Evolutionary conservation across 2,113 vertebrate genomes (phyloP).

Genomic region (Chionis minor): DNA sequence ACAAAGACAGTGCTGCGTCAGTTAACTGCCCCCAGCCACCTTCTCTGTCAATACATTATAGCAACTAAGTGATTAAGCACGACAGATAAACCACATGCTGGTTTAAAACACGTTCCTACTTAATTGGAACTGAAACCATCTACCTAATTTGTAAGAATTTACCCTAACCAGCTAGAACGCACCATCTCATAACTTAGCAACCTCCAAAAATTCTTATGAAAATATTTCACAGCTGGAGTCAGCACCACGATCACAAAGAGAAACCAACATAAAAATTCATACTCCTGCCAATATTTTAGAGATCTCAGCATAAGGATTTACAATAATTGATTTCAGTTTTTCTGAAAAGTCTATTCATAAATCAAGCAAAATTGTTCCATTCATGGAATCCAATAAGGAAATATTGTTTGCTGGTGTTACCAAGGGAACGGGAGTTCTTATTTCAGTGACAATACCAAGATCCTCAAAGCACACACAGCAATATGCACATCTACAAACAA

Average conservation of each 20-base stretch:
- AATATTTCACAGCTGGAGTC: background rate
- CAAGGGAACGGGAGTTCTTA: background rate
- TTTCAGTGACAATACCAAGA: background rate
- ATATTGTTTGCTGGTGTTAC: background rate
- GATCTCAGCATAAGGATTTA: background rate
- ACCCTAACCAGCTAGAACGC: background rate
- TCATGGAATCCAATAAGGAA: background rate
- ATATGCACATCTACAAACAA: background rate
- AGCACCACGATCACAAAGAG: background rate
- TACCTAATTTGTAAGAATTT: conserved; percentile 28
- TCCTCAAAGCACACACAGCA: background rate
- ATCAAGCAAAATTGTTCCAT: conserved; percentile 15
- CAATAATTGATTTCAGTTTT: conserved; percentile 30
- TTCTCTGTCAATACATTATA: background rate
- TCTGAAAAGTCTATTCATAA: conserved; percentile 30
- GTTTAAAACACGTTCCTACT: background rate
- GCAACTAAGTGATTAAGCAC: background rate
- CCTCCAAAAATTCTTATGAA: background rate
- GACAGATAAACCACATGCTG: background rate
- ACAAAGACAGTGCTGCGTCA: background rate
- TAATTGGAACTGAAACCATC: background rate
- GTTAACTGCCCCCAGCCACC: background rate
- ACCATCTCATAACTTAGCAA: background rate
- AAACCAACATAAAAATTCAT: background rate
- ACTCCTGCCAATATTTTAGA: background rate